Evolutionary conservation across 2,797 vertebrate species (phyloP).

Genomic region (Podargus strigoides): DNA sequence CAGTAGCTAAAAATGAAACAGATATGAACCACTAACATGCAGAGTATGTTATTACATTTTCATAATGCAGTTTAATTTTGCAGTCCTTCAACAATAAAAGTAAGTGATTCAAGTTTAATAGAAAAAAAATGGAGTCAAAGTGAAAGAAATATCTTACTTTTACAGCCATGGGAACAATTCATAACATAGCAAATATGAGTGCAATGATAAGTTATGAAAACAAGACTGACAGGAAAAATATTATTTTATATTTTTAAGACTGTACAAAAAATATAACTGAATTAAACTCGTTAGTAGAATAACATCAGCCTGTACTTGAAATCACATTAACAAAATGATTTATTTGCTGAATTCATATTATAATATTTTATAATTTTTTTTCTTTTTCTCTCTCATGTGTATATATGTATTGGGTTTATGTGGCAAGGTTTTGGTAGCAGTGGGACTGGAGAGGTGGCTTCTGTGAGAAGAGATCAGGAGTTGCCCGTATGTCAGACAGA

Average conservation of each 20-base stretch:
- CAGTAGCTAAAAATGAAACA: constrained; percentile 28
- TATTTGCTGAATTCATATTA: neutral
- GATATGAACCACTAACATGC: neutral
- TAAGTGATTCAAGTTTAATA: constrained; percentile 43
- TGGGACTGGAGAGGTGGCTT: neutral
- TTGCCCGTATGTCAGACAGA: neutral
- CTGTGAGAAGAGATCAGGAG: neutral
- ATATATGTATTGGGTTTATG: fast-evolving
- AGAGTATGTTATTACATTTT: constrained; percentile 23
- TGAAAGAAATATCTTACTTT: constrained; percentile 46
- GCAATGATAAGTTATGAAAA: constrained; percentile 15
- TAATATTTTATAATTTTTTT: neutral
- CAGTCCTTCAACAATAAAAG: constrained; percentile 34
- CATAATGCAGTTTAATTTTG: constrained; percentile 53
- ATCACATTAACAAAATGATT: constrained; percentile 44
- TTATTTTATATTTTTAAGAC: neutral
- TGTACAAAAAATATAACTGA: constrained; percentile 14
- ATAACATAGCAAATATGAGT: neutral
- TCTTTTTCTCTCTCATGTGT: neutral
- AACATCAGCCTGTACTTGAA: neutral
- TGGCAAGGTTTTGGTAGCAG: neutral
- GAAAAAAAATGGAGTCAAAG: neutral
- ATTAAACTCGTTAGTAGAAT: constrained; percentile 32
- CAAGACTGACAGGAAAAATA: constrained; percentile 26
- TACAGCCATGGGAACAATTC: neutral